phyloP scores from a whole-genome alignment of 2,797 vertebrate species.

The Xiphorhynchus erythropygius region DNA sequence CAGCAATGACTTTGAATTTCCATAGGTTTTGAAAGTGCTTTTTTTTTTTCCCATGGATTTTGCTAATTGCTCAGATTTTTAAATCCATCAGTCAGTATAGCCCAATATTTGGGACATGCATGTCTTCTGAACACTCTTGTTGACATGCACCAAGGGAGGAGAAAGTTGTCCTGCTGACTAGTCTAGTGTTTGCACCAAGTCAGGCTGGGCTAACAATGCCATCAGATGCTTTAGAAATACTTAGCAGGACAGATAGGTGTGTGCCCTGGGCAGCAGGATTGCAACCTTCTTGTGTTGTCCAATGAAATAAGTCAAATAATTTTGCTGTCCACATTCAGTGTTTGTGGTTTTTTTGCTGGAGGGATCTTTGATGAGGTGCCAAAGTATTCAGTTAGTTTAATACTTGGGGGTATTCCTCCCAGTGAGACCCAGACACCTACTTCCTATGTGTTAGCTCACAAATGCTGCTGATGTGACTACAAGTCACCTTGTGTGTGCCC shows the following conservation, averaged over 20 bases:
- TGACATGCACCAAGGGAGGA: not conserved
- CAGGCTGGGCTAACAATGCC: not conserved
- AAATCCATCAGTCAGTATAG: not conserved
- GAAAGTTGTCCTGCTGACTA: not conserved
- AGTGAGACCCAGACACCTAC: fast-evolving
- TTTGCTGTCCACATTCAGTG: not conserved
- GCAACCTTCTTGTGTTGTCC: fast-evolving
- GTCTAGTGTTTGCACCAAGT: not conserved
- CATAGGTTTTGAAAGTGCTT: not conserved
- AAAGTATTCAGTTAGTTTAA: not conserved
- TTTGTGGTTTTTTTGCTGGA: not conserved
- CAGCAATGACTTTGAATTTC: not conserved
- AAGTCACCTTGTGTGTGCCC: not conserved
- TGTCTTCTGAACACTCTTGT: not conserved
- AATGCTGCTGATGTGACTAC: not conserved
- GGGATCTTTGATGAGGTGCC: not conserved
- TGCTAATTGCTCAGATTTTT: not conserved
- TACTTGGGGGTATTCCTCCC: not conserved
- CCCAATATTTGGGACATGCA: not conserved
- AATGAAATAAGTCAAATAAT: not conserved
- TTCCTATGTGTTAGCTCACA: not conserved
- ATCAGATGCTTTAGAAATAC: not conserved
- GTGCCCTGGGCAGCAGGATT: not conserved
- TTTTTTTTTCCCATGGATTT: not conserved
- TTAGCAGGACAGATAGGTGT: not conserved